Evolutionary conservation across 2,113 vertebrate genomes (phyloP).

Genomic region (Indri indri): DNA sequence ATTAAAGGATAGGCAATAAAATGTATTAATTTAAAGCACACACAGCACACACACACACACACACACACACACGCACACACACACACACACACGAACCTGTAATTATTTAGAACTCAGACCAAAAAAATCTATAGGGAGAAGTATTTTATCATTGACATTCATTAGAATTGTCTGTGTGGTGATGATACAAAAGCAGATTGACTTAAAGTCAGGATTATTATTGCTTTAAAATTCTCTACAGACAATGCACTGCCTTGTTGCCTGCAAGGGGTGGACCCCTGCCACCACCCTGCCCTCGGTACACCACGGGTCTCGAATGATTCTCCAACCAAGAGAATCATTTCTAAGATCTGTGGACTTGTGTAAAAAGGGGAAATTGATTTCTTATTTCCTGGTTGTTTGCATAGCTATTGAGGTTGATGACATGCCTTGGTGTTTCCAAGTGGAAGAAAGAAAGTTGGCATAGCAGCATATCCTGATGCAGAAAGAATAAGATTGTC

Average conservation of each 20-base stretch:
- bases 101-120: conserved; percentile 21
- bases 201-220: neutral
- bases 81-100: neutral
- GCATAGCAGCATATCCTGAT: neutral
- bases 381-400: neutral
- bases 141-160: neutral
- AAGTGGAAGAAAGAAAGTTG: neutral
- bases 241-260: neutral
- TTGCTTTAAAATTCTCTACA: neutral
- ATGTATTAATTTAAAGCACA: neutral
- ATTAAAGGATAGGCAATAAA: conserved; percentile 18
- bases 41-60: neutral
- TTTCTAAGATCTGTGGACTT: neutral
- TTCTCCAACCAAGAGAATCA: neutral
- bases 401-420: neutral
- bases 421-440: neutral
- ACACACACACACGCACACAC: neutral
- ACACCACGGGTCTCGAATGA: neutral
- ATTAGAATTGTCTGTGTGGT: neutral
- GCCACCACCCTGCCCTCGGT: neutral
- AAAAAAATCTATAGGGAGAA: neutral
- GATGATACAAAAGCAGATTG: neutral
- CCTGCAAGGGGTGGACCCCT: neutral
- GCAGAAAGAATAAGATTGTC: neutral
- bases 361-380: neutral